Evolutionary conservation across 2,888 invertebrate genomes (phyloP).

Genomic region (Diogma glabrata): DNA sequence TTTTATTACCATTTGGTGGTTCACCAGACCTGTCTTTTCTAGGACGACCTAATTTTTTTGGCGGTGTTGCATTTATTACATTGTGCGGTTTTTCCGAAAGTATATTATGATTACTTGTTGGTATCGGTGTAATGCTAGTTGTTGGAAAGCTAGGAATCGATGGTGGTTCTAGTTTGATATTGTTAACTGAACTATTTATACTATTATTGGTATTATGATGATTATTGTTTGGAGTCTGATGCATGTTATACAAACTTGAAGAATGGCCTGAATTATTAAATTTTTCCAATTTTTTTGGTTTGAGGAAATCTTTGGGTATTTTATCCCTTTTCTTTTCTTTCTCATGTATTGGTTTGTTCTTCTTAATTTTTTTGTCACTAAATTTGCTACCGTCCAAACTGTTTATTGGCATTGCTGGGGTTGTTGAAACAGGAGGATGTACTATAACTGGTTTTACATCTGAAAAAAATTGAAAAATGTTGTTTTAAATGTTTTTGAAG

Average conservation of each 20-base stretch:
- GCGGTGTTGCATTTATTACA: neutral
- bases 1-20: neutral
- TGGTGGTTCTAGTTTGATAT: slow-evolving; percentile 9
- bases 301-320: neutral
- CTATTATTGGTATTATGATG: slow-evolving; percentile 3
- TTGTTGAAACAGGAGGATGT: neutral
- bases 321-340: slow-evolving; percentile 8
- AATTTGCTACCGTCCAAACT: slow-evolving; percentile 3
- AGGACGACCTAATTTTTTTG: slow-evolving; percentile 1
- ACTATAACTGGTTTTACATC: neutral
- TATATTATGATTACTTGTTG: neutral
- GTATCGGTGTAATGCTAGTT: neutral
- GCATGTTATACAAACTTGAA: too few relatives aligned
- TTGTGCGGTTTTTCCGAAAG: slow-evolving; percentile 2
- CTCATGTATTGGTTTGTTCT: neutral
- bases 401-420: neutral
- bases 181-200: slow-evolving; percentile 11
- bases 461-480: slow-evolving; percentile 5
- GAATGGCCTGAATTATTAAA: neutral
- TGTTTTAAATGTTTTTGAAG: slow-evolving; percentile 15
- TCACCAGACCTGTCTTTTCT: slow-evolving; percentile 2
- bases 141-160: neutral
- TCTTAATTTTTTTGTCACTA: slow-evolving; percentile 7
- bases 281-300: slow-evolving; percentile 4
- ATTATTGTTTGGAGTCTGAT: neutral